Conservation (phyloP, 2,797 vertebrate genomes). For the Vultur gryphus region DNA sequence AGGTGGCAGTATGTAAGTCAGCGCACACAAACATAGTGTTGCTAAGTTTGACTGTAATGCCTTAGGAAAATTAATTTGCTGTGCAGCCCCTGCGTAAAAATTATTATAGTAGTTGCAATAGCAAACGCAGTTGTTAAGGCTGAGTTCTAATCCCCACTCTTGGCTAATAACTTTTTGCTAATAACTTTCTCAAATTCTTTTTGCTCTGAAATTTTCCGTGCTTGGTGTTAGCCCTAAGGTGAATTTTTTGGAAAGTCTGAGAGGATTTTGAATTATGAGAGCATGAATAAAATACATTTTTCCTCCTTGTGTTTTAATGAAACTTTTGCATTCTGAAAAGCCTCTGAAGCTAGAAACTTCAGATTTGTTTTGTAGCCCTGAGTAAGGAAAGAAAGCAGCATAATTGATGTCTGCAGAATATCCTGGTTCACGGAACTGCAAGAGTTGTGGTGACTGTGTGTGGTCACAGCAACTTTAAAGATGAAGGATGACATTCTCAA, state of each 20-base stretch:
- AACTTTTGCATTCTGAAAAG: constrained; percentile 4
- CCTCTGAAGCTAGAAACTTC: constrained; percentile 9
- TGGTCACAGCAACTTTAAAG: constrained; percentile 34
- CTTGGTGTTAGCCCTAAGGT: constrained; percentile 13
- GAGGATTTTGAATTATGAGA: neutral
- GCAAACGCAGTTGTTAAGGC: neutral
- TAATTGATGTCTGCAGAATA: constrained; percentile 40
- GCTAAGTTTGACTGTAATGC: neutral
- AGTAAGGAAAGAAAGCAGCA: constrained; percentile 12
- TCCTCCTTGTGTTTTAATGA: neutral
- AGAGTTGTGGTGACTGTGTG: constrained; percentile 5
- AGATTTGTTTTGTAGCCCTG: constrained; percentile 33
- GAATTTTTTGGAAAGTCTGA: neutral
- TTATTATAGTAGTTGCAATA: constrained; percentile 7
- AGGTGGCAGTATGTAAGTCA: neutral
- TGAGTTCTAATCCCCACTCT: neutral
- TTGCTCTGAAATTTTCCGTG: neutral
- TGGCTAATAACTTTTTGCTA: neutral
- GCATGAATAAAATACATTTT: neutral
- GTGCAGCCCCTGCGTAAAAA: neutral
- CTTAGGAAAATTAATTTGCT: constrained; percentile 33
- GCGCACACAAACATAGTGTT: neutral
- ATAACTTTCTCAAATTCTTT: neutral
- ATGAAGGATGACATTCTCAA: neutral
- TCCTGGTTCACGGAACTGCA: neutral